phyloP scores from a whole-genome alignment of 2,888 invertebrate species.

The Cancer borealis region DNA sequence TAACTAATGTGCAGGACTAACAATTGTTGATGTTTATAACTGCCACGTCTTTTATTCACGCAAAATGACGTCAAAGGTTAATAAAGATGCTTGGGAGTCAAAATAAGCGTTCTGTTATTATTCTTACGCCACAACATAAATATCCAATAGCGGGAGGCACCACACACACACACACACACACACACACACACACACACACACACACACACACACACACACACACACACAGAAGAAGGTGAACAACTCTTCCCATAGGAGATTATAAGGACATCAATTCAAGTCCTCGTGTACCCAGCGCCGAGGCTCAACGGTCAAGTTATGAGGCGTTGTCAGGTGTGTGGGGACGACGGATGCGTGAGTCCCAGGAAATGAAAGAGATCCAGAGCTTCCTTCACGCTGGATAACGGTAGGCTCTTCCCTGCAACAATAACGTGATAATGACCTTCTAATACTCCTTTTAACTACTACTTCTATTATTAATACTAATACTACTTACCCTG shows the following conservation, averaged over 20 bases:
- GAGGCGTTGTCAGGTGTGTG: neutral
- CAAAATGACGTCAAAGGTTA: neutral
- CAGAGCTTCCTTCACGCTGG: neutral
- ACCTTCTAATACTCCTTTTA: neutral
- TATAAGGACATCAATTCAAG: neutral
- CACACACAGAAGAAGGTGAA: neutral
- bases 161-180: neutral
- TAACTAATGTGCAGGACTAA: neutral
- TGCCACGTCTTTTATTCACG: neutral
- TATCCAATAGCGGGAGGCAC: neutral
- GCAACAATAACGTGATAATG: neutral
- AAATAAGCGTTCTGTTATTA: neutral
- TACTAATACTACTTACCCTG: neutral
- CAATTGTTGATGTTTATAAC: neutral
- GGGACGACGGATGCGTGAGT: neutral
- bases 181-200: neutral
- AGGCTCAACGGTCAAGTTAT: neutral
- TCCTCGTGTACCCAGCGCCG: neutral
- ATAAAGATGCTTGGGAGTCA: neutral
- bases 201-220: neutral
- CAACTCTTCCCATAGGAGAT: neutral
- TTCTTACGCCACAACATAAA: neutral
- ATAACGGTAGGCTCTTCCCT: neutral
- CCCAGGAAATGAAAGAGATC: neutral
- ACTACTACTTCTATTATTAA: neutral